These are phyloP conservation scores for Nymphalis polychloros DNA, from an alignment of 2,888 invertebrate genomes.

Conservation along the genomic window DNA sequence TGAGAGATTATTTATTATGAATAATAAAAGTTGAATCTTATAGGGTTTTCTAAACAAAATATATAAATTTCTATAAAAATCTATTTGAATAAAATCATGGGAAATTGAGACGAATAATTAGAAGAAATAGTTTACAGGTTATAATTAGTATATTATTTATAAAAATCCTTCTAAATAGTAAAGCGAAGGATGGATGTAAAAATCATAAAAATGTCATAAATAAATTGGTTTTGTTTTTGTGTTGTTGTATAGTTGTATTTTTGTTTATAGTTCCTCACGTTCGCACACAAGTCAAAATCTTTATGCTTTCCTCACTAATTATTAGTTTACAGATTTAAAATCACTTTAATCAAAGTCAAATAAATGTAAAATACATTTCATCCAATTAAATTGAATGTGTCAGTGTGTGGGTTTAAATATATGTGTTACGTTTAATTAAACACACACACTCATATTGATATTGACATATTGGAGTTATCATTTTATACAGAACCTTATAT, in stretches of 20 bases:
- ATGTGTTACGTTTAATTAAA: too few species aligned
- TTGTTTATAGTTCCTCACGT: constrained; percentile 12
- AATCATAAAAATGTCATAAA: background rate
- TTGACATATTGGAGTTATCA: too few species aligned
- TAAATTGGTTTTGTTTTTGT: background rate
- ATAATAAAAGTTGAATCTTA: background rate
- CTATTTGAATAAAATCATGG: background rate
- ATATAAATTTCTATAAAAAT: too few species aligned
- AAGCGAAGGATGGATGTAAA: background rate
- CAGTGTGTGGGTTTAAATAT: too few species aligned
- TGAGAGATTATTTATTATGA: constrained; percentile 1
- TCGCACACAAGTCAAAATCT: constrained; percentile 20
- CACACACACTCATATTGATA: background rate
- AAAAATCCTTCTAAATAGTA: background rate
- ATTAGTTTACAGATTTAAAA: background rate
- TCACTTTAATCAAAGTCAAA: background rate
- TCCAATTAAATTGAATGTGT: background rate
- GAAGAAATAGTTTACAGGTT: background rate
- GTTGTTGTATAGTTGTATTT: constrained; percentile 5
- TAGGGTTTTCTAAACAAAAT: too few species aligned
- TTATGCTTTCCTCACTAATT: background rate
- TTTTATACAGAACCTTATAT: background rate
- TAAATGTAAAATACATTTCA: background rate
- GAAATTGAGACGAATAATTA: background rate
- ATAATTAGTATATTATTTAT: background rate